Base-by-base conservation (phyloP, 2,888 invertebrate genomes). In the Polymixis flavicincta region DNA sequence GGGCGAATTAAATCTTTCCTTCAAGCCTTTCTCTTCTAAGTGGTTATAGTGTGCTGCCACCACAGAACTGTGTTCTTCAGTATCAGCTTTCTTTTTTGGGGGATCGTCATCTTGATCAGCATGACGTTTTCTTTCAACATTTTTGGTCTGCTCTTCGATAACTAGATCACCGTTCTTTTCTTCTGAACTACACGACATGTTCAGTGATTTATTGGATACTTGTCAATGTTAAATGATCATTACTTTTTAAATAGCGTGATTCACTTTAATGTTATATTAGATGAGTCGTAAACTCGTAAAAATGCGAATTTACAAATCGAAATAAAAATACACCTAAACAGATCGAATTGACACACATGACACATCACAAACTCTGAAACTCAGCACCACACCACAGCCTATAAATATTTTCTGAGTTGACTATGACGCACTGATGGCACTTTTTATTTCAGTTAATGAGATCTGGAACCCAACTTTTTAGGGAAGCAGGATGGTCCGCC, bases 31-130 rank as follows among this genome's bases (percentile, higher is more conserved):
- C 87, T 99, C 98, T 93, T 98, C 97, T 17, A 99, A 94, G 71
- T 98, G 97, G 94, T 99, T 99, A 93, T 99, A 99, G 95, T 99
- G 99, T 7, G 98, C 97, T 2, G 99, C 99, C 0, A 99, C 99
- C 19, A 98, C 95, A 82, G 94, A 94, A 45, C 97, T 95, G 87
- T 97, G 97, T 83, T 97, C 96, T 66, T 91, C 90, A 63, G 60
- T 76, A 22, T 59, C 68, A n/a, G 71, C n/a, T 14, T 19, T 13
- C 50, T 85, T 84, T 64, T 42, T 22, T 19, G 79, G 13, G 8
- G 61, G 13, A 48, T 83, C 78, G 61, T 83, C 79, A 52, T 85
- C 85, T 25, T 84, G 83, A 63, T 83, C 75, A 37, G 42, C 37
- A 54, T 11, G n/a, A 17, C 5, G 28, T 73, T 65, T 80, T 69